Conservation (phyloP, 2,113 vertebrate genomes). For the Elephas maximus region DNA sequence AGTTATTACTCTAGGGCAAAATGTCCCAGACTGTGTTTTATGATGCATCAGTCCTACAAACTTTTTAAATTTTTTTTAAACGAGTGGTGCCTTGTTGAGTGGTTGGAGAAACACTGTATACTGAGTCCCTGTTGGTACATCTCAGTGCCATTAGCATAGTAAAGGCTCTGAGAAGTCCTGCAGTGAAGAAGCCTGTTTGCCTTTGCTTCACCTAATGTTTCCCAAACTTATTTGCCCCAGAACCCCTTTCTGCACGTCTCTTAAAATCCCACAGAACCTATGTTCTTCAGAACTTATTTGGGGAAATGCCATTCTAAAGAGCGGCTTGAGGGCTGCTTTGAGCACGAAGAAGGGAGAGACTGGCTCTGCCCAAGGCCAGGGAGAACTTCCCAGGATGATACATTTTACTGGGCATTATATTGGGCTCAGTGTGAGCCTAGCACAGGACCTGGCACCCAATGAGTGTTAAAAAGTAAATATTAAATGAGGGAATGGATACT, state of each 20-base stretch:
- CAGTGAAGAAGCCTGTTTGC: not conserved
- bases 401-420: not conserved
- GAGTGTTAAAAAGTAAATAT: not conserved
- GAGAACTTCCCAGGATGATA: not conserved
- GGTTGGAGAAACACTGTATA: not conserved
- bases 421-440: not conserved
- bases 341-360: not conserved
- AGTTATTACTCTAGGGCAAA: not conserved
- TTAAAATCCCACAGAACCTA: not conserved
- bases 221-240: not conserved
- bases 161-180: slow-evolving; percentile 31
- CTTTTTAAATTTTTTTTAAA: not conserved
- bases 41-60: not conserved
- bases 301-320: not conserved
- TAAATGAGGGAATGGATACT: not conserved
- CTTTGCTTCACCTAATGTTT: not conserved
- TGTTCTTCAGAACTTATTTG: not conserved
- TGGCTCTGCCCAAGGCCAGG: not conserved
- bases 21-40: not conserved
- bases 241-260: not conserved
- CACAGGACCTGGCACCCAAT: not conserved
- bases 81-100: not conserved
- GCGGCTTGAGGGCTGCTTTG: not conserved
- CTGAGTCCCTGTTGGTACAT: not conserved
- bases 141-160: not conserved